Conservation (phyloP, 2,888 invertebrate genomes). For the Noctua janthe region DNA sequence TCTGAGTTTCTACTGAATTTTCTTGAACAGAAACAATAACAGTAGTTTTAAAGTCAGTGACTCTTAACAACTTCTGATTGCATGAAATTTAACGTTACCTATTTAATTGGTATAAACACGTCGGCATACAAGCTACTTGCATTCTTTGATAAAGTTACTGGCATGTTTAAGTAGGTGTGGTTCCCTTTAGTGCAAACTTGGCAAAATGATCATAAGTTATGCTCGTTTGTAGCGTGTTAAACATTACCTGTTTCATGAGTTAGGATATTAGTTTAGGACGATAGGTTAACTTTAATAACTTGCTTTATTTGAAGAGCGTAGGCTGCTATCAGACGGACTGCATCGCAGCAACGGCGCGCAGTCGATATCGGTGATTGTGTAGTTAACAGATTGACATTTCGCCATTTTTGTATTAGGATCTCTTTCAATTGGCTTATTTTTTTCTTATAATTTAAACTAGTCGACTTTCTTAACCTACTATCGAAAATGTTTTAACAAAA, state of each 20-base stretch:
- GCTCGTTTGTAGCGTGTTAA: conserved; percentile 29
- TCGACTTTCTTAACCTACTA: no score
- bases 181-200: conserved; percentile 23
- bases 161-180: background rate
- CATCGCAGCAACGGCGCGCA: no score
- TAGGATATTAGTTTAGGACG: conserved; percentile 28
- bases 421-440: no score
- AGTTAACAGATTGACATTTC: no score
- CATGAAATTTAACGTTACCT: background rate
- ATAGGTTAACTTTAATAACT: conserved; percentile 1
- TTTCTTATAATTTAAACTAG: no score
- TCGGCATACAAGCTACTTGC: background rate
- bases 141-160: background rate
- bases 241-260: conserved; percentile 37
- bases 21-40: background rate
- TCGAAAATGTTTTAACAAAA: no score
- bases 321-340: no score
- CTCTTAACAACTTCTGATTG: background rate
- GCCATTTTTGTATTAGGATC: no score
- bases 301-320: background rate
- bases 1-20: background rate
- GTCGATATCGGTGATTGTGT: no score
- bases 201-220: conserved; percentile 7
- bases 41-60: background rate
- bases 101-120: background rate